Conservation (phyloP, 92 coral and sea anemone genomes). For the Parazoanthus darwini region DNA sequence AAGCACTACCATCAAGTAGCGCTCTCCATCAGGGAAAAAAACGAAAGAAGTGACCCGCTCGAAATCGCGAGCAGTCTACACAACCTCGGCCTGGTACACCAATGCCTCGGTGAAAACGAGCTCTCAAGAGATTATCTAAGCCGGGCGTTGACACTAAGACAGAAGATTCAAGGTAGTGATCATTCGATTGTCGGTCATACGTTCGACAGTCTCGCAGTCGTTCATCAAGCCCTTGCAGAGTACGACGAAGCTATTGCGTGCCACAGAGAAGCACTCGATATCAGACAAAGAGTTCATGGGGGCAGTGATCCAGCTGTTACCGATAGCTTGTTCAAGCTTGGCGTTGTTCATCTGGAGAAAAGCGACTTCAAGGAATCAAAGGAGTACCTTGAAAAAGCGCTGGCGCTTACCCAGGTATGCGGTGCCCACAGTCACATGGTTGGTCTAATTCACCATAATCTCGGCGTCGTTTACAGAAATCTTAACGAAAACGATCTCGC, state of each 20-base stretch:
- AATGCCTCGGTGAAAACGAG: conserved; percentile 17
- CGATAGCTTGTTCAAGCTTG: conserved; percentile 38
- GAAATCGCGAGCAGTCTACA: conserved; percentile 38
- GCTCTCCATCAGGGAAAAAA: conserved; percentile 26
- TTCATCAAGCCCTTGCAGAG: conserved; percentile 20
- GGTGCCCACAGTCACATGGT: background rate
- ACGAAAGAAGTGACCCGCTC: background rate
- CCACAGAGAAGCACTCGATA: conserved; percentile 27
- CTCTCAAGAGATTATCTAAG: conserved; percentile 4
- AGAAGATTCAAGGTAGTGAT: conserved; percentile 22
- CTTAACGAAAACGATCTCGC: conserved; percentile 22
- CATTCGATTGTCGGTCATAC: conserved; percentile 21
- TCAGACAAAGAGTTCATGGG: conserved; percentile 32
- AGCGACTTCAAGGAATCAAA: conserved; percentile 17
- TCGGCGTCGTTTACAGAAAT: conserved; percentile 14
- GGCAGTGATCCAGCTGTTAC: conserved; percentile 22
- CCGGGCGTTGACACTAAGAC: conserved; percentile 18
- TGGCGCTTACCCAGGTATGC: conserved; percentile 11
- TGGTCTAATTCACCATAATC: conserved; percentile 35
- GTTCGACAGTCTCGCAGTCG: conserved; percentile 33
- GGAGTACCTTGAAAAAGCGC: conserved; percentile 15
- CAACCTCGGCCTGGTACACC: conserved; percentile 38
- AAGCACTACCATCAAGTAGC: conserved; percentile 31
- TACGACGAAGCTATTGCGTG: conserved; percentile 27
- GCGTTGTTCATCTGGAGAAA: conserved; percentile 29